phyloP scores from a whole-genome alignment of 2,888 invertebrate genomes.

The Cryptophagus acutangulus region DNA sequence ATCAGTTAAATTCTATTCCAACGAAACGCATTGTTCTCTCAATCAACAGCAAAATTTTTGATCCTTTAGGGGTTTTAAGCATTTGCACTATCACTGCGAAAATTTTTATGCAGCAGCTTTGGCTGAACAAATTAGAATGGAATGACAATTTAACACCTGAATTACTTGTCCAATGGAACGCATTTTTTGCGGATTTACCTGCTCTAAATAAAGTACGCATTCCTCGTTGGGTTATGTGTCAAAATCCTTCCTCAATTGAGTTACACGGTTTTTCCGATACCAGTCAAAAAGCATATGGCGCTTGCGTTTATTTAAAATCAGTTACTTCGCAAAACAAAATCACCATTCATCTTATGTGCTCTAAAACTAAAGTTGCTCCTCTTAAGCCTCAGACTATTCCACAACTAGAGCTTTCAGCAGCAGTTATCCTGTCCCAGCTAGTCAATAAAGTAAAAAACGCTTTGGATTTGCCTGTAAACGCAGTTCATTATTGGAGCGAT shows the following conservation, averaged over 20 bases:
- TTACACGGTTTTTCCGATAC: slow-evolving; percentile 4
- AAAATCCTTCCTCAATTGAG: slow-evolving; percentile 2
- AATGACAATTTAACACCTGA: slow-evolving; percentile 8
- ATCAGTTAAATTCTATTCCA: background rate
- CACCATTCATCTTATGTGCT: too few species aligned
- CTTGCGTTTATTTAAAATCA: too few species aligned
- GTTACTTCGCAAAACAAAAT: too few species aligned
- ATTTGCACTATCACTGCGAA: slow-evolving; percentile 4
- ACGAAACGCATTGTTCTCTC: slow-evolving; percentile 18
- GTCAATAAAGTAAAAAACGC: too few species aligned
- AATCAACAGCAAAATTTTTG: slow-evolving; percentile 15
- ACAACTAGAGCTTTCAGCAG: too few species aligned
- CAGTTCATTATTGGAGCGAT: slow-evolving; percentile 17
- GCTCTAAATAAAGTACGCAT: slow-evolving; percentile 11
- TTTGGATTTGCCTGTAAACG: too few species aligned
- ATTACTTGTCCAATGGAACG: slow-evolving; percentile 6
- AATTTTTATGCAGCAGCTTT: too few species aligned
- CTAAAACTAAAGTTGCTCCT: too few species aligned
- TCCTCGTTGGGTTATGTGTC: slow-evolving; percentile 7
- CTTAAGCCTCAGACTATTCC: too few species aligned
- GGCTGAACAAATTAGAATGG: slow-evolving; percentile 14
- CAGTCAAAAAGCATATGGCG: too few species aligned
- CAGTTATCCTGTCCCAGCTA: too few species aligned
- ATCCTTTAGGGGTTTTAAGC: slow-evolving; percentile 17
- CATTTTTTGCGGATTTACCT: slow-evolving; percentile 8